phyloP scores from a whole-genome alignment of 2,888 invertebrate genomes.

The Lathronympha strigana region DNA sequence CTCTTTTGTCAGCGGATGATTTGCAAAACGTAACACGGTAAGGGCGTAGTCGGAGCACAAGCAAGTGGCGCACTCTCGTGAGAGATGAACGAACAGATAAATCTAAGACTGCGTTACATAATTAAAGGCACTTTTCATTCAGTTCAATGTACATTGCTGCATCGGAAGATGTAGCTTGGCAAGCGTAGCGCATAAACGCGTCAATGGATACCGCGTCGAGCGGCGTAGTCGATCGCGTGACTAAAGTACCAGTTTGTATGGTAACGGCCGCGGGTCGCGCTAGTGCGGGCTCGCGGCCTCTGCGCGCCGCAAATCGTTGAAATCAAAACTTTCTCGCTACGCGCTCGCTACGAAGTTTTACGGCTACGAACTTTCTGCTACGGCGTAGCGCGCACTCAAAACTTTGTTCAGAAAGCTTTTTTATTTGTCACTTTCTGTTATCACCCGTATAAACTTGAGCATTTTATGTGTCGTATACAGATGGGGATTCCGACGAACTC shows the following conservation, averaged over 20 bases:
- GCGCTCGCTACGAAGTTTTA: slow-evolving; percentile 84
- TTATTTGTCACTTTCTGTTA: slow-evolving; percentile 82
- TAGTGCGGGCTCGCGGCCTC: slow-evolving; percentile 79
- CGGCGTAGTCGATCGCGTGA: slow-evolving; percentile 25
- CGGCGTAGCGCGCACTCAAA: slow-evolving; percentile 81
- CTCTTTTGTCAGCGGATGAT: slow-evolving; percentile 64
- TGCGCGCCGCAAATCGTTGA: slow-evolving; percentile 82
- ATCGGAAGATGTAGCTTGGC: slow-evolving; percentile 8
- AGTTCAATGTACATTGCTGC: slow-evolving; percentile 57
- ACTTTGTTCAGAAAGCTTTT: slow-evolving; percentile 82
- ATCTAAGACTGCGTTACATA: slow-evolving; percentile 57
- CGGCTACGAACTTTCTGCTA: slow-evolving; percentile 84
- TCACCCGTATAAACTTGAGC: slow-evolving; percentile 71
- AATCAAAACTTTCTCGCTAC: slow-evolving; percentile 85
- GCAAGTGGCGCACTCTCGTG: slow-evolving; percentile 83
- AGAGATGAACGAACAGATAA: slow-evolving; percentile 80
- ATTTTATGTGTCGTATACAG: slow-evolving; percentile 53
- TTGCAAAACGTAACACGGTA: slow-evolving; percentile 73
- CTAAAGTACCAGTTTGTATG: slow-evolving; percentile 35
- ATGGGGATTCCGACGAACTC: slow-evolving; percentile 6
- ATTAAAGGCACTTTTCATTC: slow-evolving; percentile 27
- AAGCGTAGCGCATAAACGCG: background rate
- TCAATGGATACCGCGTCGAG: slow-evolving; percentile 51
- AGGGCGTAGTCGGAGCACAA: slow-evolving; percentile 73
- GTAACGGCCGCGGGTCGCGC: slow-evolving; percentile 70